Evolutionary conservation across 2,888 invertebrate genomes (phyloP), one percentile per base, ranked within the genome.

Genomic region (Oligia strigilis): DNA sequence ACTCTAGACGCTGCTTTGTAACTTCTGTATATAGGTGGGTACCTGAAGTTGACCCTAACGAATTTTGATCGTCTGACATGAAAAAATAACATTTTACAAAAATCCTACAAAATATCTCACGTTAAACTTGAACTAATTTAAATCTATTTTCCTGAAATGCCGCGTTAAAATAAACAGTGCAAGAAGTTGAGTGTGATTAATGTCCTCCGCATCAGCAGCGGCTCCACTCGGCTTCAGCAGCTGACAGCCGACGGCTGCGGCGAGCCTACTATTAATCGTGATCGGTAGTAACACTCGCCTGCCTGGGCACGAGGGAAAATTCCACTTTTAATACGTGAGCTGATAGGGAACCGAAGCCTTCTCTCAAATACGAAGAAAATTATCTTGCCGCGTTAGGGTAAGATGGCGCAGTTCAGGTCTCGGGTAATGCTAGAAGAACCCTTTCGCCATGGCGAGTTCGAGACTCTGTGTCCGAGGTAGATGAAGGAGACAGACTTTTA

Each of bases 211-310:
- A 84, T 86, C 86, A 87, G 73, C 81, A 78, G 79, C 85, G 77
- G 65, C 77, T 52, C 55, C 77, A 69, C 73, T 65, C 83, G 76
- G 71, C 78, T 40, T 71, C 87, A 78, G 75, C 65, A 79, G 49
- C 81, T 75, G 82, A 83, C 83, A 85, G 70, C 69, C 78, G 83
- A 87, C 87, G 85, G 85, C 78, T 83, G 88, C 81, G 89, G 89
- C 75, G 86, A 84, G 87, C 85, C 88, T 87, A 88, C 91, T 90
- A 93, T 93, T 93, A 93, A 93, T 93, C 93, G 91, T 91, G 89
- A 92, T 90, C 82, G 71, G 76, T 86, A 74, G 77, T 29, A 49
- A 74, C 82, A 85, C 85, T 73, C 72, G 8, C n/a, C 36, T 36
- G 43, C 36, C 46, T 8, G 11, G 5, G 29, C 9, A 46, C 17